These are phyloP conservation scores for Drosophila atroscutellata DNA, from an alignment of 2,888 invertebrate genomes.

Conservation along the genomic window DNA sequence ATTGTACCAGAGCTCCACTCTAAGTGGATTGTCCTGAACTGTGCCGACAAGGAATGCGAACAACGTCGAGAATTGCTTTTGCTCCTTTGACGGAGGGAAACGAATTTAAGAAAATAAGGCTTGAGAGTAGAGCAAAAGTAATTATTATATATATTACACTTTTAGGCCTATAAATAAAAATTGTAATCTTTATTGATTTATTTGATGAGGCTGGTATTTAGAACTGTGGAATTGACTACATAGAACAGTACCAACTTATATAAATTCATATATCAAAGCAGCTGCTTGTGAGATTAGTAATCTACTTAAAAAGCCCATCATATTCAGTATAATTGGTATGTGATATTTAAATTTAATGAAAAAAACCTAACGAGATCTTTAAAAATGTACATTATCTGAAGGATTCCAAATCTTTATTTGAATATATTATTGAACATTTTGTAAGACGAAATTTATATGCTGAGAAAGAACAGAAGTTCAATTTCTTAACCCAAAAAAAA, in stretches of 20 bases:
- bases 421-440: background rate
- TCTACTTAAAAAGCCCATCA: background rate
- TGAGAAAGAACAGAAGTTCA: background rate
- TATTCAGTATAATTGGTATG: background rate
- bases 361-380: background rate
- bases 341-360: background rate
- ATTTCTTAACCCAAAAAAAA: background rate
- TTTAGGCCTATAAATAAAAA: background rate
- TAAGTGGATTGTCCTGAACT: constrained; percentile 44
- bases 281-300: background rate
- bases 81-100: background rate
- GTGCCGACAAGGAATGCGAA: constrained; percentile 39
- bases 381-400: background rate
- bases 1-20: constrained; percentile 42
- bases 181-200: background rate
- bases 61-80: constrained; percentile 50
- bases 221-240: background rate
- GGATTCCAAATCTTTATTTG: background rate
- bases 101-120: background rate
- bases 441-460: background rate
- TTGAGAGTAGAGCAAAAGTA: background rate
- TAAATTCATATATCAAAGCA: too few species aligned
- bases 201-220: background rate
- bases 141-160: background rate
- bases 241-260: background rate